Base-by-base conservation (phyloP, 64 coral and sea anemone genomes). In the Montipora sp. region DNA sequence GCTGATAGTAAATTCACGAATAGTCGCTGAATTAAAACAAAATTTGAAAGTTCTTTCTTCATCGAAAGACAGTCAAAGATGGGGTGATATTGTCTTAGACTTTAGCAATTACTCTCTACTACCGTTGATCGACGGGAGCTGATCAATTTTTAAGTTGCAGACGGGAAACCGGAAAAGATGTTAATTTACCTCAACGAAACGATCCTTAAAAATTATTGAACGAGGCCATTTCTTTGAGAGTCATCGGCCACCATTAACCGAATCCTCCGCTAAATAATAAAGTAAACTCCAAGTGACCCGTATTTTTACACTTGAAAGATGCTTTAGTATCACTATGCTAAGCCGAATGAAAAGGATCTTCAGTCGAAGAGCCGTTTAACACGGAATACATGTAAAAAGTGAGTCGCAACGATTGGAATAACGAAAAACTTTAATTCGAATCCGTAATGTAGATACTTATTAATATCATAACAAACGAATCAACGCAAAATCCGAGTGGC, bases 1-100 rank as follows among this genome's bases (percentile, higher is more conserved):
- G 93, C 90, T 90, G 93, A 90, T 68, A 84, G 71, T 65, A 75
- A 90, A 94, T 94, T 94, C 72, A 90, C 93, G 46, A 76, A 70
- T 57, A 90, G 12, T 19, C 49, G 80, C 22, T 21, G 80, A 73
- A 89, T 94, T 94, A 94, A 94, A 90, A 90, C 88, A 77, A 79
- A 48, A 94, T 90, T 63, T 90, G 77, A 47, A 63, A 63, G 60
- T 11, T 63, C 14, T 63, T 15, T 63, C 14, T 63, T 15, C 60
- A 16, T 11, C 60, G 3, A 3, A 4, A 14, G 60, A 14, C 3
- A 4, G 60, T 63, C 60, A 63, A 12, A 63, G 60, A 63, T 12
- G 60, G 36, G 36, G 36, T 36, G 36, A 36, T 36, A 36, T 36
- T 36, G 36, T 36, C 36, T 36, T 36, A 36, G 36, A 36, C 36